Percentiles rank a stretch among this genome's conserved stretches.
These are phyloP conservation scores for Drosophila ironensis DNA, from an alignment of 1,140 invertebrate genomes.

Conservation along the genomic window DNA sequence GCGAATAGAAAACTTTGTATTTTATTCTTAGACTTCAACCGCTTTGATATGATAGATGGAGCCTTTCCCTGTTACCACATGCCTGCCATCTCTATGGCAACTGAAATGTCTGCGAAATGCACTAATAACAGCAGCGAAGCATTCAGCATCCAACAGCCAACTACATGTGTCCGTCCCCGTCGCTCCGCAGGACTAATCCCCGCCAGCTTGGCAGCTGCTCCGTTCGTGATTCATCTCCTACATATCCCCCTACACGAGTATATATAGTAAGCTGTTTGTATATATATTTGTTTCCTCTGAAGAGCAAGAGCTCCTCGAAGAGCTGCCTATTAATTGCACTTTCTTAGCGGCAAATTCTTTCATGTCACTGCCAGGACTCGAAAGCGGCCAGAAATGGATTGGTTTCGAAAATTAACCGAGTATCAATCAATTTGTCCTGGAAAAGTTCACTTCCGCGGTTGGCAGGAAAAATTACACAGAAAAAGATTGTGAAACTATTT, in stretches of 20 bases:
- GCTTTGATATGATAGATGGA: no score
- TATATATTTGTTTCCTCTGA: no score
- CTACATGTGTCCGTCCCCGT: slow-evolving; percentile 24
- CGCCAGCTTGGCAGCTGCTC: slow-evolving; percentile 30
- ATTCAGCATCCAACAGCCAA: slow-evolving; percentile 10
- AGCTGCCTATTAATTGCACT: slow-evolving; percentile 60
- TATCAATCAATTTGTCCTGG: slow-evolving; percentile 32
- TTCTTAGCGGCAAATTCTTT: slow-evolving; percentile 27
- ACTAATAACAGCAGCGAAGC: slow-evolving; percentile 49
- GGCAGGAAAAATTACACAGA: background rate
- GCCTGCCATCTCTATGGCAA: background rate
- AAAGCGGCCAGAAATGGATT: background rate
- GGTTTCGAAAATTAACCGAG: slow-evolving; percentile 18
- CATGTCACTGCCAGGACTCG: slow-evolving; percentile 29
- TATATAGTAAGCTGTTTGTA: no score
- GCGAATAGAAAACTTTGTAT: no score
- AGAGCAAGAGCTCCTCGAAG: no score
- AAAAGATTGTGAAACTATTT: no score
- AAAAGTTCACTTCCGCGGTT: background rate
- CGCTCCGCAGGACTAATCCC: slow-evolving; percentile 46
- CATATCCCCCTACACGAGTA: no score
- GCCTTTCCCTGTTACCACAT: no score
- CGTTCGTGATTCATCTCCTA: background rate
- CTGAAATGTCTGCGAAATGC: slow-evolving; percentile 49
- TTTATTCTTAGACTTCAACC: no score